phyloP scores from a whole-genome alignment of 2,113 vertebrate species.

The Cynopterus brachyotis region DNA sequence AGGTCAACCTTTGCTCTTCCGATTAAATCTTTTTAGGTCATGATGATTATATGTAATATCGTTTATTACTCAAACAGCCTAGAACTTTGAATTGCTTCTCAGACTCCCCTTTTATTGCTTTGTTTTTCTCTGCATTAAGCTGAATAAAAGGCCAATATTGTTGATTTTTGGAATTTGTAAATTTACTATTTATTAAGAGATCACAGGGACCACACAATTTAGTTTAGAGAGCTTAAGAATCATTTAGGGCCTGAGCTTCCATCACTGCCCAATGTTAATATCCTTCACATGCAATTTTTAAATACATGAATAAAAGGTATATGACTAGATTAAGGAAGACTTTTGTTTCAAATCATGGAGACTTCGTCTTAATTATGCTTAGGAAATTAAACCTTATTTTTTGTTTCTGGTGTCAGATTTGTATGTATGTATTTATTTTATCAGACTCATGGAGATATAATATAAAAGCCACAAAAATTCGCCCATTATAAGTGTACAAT shows the following conservation, averaged over 20 bases:
- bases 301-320: background rate
- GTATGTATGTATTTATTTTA: background rate
- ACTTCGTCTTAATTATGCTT: background rate
- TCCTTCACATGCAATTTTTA: background rate
- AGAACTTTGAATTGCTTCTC: conserved; percentile 7
- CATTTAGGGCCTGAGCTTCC: background rate
- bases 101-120: conserved; percentile 12
- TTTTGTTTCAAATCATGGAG: background rate
- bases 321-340: background rate
- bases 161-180: conserved; percentile 30
- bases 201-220: background rate
- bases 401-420: background rate
- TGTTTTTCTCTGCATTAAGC: conserved; percentile 18
- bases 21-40: conserved; percentile 4
- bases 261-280: background rate
- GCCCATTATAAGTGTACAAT: background rate
- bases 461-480: background rate
- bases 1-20: conserved; percentile 17
- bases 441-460: background rate
- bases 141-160: background rate
- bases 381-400: background rate
- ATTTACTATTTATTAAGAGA: background rate
- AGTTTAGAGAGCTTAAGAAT: background rate
- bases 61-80: conserved; percentile 7
- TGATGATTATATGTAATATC: background rate